A percentile compares a stretch with the other conserved stretches of the same genome.
These are phyloP conservation scores for Agrotis puta DNA, from an alignment of 2,888 invertebrate genomes.

Conservation along the genomic window DNA sequence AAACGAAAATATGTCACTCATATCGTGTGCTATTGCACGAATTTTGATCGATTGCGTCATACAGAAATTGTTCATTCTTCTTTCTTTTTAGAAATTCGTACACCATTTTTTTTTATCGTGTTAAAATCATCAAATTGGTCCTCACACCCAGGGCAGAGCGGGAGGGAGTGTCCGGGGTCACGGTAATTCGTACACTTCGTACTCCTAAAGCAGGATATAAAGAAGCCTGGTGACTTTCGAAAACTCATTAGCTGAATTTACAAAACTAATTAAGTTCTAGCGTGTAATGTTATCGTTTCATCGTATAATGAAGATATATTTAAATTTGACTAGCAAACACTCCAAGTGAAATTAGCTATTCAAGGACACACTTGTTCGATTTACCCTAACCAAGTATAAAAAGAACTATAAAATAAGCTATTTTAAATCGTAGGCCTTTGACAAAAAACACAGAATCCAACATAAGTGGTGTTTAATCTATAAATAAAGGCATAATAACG, in stretches of 20 bases:
- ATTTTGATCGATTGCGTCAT: no score
- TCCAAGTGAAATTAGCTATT: neutral
- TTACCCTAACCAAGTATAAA: constrained; percentile 6
- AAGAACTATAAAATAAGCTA: constrained; percentile 19
- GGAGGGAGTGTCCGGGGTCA: no score
- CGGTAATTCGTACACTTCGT: no score
- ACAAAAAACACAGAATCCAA: constrained; percentile 31
- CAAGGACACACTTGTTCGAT: neutral
- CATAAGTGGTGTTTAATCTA: constrained; percentile 52
- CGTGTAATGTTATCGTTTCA: neutral
- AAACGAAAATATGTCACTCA: no score
- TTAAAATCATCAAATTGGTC: no score
- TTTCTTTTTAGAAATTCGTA: no score
- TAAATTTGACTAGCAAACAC: neutral
- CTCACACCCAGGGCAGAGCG: no score
- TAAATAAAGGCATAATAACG: constrained; percentile 50
- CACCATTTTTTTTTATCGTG: no score
- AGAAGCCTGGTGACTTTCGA: neutral
- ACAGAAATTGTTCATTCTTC: no score
- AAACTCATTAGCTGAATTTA: no score
- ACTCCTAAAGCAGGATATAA: neutral
- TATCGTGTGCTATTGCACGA: no score
- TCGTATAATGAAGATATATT: neutral
- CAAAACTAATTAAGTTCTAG: no score
- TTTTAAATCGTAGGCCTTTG: constrained; percentile 36